Evolutionary conservation across 1,140 invertebrate genomes (phyloP).

Genomic region (Aphidius gifuensis): DNA sequence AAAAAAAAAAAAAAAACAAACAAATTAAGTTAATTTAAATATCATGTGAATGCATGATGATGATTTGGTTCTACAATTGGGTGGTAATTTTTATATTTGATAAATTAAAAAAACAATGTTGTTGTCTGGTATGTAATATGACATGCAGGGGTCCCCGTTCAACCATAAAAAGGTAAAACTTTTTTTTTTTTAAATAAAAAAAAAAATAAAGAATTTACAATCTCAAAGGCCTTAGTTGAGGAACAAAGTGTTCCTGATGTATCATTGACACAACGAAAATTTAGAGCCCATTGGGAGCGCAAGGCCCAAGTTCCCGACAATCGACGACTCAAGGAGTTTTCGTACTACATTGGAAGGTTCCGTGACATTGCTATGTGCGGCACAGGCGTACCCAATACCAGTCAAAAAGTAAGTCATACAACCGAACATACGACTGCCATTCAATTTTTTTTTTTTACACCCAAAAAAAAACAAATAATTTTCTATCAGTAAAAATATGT

Average conservation of each 20-base stretch:
- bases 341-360: conserved; percentile 54
- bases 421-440: conserved; percentile 46
- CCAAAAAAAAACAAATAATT: too few relatives aligned
- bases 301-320: conserved; percentile 64
- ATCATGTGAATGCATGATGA: conserved; percentile 19
- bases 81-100: too few relatives aligned
- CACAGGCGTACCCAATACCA: conserved; percentile 63
- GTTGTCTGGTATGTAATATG: not conserved
- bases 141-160: conserved; percentile 26
- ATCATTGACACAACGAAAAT: conserved; percentile 22
- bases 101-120: conserved; percentile 4
- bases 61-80: not conserved
- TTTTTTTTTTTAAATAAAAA: not conserved
- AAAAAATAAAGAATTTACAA: conserved; percentile 6
- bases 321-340: conserved; percentile 65
- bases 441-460: too few relatives aligned
- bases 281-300: conserved; percentile 72
- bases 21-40: not conserved
- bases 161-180: conserved; percentile 17
- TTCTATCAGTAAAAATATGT: too few relatives aligned
- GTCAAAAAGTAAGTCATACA: conserved; percentile 45
- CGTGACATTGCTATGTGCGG: conserved; percentile 57
- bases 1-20: conserved; percentile 1
- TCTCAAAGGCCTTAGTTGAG: conserved; percentile 10
- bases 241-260: conserved; percentile 7